Base-by-base conservation (phyloP, 1,140 invertebrate species). In the Atta colombica region DNA sequence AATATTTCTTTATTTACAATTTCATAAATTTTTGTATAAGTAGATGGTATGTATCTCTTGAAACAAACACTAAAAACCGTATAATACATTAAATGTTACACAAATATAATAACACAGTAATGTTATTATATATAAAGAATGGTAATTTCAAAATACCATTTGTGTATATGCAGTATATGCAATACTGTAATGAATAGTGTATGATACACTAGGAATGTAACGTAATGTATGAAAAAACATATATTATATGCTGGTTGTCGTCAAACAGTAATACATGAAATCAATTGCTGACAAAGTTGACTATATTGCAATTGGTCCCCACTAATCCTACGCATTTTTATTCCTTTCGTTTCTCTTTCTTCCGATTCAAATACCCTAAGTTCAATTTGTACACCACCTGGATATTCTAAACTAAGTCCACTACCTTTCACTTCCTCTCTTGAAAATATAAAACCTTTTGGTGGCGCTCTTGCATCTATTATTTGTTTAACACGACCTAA, bases 251-350 rank as follows among this genome's bases (percentile, higher is more conserved):
- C 89, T 93, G 91, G 92, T 90, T 92, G 95, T 95, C 96, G 96
- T 96, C 96, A 97, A 94, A 97, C 97, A 87, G 97, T 97, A 95
- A 99, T 97, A 93, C 98, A 98, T 66, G 98, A 98, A 65, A 99
- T 98, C 74, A 99, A 95, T 93, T 99, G 98, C 92, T 98, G 97
- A 95, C 98, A 99, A 18, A 99, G 96, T 93, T 98, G 98, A 86
- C 97, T 98, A 93, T 99, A 99, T 93, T 98, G 98, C 85, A 97
- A 96, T 94, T 98, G 98, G 95, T 99, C 98, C 3, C 98, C 98
- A 0, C 98, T 99, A 87, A 99, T 98, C 93, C 98, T 96, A 81
- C 98, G 95, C 96, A 99, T 97, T 92, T 99, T 99, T 84, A 99
- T 96, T 8, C 98, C 98, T 90, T 98, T 98, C 65, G 97, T 96